A percentile compares a stretch with the other conserved stretches of the same genome.
These are phyloP conservation scores for Actinia tenebrosa DNA, from an alignment of 64 coral and sea anemone species.

Conservation along the genomic window DNA sequence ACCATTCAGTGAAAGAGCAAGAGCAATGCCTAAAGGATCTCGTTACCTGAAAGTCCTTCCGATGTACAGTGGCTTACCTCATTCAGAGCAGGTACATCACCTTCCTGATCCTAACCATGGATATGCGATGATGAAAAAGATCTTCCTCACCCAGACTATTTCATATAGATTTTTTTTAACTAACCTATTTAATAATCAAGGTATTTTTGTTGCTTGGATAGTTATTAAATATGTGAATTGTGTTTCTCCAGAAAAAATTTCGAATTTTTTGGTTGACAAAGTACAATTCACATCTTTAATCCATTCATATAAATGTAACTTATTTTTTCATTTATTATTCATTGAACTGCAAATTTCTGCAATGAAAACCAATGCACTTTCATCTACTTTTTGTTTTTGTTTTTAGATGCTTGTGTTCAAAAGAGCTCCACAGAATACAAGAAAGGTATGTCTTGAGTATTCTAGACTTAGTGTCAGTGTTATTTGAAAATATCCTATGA, in stretches of 20 bases:
- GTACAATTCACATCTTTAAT: too few relatives aligned
- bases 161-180: too few relatives aligned
- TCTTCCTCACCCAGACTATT: too few relatives aligned
- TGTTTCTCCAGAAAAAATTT: too few relatives aligned
- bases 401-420: conserved; percentile 93
- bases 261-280: too few relatives aligned
- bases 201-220: too few relatives aligned
- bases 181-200: too few relatives aligned
- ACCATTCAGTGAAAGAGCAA: conserved; percentile 80
- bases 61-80: conserved; percentile 94
- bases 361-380: background rate
- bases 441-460: conserved; percentile 50
- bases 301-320: too few relatives aligned
- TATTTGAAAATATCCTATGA: background rate
- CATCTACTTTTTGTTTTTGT: background rate
- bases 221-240: too few relatives aligned
- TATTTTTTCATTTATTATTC: too few relatives aligned
- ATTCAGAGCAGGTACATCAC: conserved; percentile 79
- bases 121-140: too few relatives aligned
- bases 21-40: conserved; percentile 75
- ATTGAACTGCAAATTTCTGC: too few relatives aligned
- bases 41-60: conserved; percentile 84
- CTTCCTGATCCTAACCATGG: background rate
- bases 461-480: background rate
- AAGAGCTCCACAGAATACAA: conserved; percentile 65